Conservation (phyloP, 2,888 invertebrate species). For the Lasioglossum morio region DNA sequence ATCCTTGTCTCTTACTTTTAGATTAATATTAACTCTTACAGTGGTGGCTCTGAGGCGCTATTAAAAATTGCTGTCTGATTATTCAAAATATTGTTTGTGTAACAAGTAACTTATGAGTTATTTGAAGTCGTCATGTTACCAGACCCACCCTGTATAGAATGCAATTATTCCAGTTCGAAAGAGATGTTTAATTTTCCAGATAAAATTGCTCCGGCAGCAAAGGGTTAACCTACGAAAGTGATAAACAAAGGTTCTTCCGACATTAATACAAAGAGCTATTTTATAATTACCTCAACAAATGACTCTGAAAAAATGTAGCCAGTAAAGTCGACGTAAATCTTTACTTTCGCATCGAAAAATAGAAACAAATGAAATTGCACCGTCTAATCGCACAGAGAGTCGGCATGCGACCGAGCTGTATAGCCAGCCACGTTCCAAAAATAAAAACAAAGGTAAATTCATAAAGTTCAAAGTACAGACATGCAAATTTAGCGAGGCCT, state of each 20-base stretch:
- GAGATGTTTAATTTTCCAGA: too few relatives aligned
- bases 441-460: not conserved
- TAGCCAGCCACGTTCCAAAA: not conserved
- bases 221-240: not conserved
- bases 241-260: not conserved
- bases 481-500: not conserved
- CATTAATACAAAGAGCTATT: not conserved
- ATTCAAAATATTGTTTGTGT: too few relatives aligned
- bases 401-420: not conserved
- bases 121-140: too few relatives aligned
- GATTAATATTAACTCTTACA: too few relatives aligned
- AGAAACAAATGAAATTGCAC: not conserved
- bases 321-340: not conserved
- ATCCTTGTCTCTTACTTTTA: not conserved
- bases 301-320: not conserved
- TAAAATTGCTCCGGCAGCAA: too few relatives aligned
- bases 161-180: too few relatives aligned
- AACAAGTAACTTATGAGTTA: too few relatives aligned
- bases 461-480: slow-evolving; percentile 4
- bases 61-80: too few relatives aligned
- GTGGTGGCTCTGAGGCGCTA: too few relatives aligned
- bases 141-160: too few relatives aligned
- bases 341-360: not conserved
- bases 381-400: not conserved
- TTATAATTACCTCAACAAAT: not conserved